A percentile compares a stretch with the other conserved stretches of the same genome.
Evolutionary conservation across 2,888 invertebrate genomes (phyloP).

Genomic region (Lamellibrachia columna): DNA sequence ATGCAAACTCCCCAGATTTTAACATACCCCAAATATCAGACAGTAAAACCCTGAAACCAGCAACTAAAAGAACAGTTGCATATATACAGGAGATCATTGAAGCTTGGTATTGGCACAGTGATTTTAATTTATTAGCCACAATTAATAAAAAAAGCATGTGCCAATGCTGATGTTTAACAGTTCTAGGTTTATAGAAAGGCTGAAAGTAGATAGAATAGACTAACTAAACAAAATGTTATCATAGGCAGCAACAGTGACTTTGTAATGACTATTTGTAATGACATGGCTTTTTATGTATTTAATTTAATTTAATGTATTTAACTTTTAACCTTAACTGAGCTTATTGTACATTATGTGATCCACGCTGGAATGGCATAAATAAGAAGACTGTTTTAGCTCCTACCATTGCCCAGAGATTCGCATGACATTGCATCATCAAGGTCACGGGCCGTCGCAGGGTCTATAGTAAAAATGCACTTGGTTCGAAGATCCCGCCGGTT

Average conservation of each 20-base stretch:
- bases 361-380: not conserved
- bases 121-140: not conserved
- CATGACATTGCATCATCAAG: constrained; percentile 94
- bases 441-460: constrained; percentile 90
- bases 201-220: not conserved
- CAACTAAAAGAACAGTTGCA: not conserved
- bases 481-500: constrained; percentile 66
- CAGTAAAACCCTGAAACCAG: not conserved
- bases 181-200: not conserved
- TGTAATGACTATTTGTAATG: too few species aligned
- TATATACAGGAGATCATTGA: not conserved
- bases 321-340: too few species aligned
- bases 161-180: not conserved
- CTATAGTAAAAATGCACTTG: constrained; percentile 90
- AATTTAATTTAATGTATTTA: too few species aligned
- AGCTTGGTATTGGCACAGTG: not conserved
- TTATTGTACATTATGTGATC: too few species aligned
- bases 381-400: constrained; percentile 13
- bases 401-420: constrained; percentile 74
- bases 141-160: not conserved
- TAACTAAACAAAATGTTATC: not conserved
- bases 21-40: not conserved
- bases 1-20: not conserved
- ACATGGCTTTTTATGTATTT: too few species aligned
- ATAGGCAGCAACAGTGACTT: not conserved